phyloP scores from a whole-genome alignment of 2,113 vertebrate genomes.

The Tapirus terrestris region DNA sequence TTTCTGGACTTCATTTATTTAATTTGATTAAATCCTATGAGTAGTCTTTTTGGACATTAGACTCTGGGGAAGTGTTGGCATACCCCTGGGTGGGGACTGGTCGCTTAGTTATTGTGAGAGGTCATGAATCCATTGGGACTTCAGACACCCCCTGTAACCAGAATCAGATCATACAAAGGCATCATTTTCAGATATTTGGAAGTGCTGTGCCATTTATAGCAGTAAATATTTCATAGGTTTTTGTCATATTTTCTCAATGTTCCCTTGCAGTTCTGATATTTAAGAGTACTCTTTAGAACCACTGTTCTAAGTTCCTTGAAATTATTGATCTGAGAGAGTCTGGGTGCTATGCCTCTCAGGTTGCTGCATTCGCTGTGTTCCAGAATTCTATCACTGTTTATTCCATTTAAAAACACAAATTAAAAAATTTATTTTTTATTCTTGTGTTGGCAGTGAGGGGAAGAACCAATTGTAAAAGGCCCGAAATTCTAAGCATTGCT shows the following conservation, averaged over 20 bases:
- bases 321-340: neutral
- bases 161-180: fast-evolving
- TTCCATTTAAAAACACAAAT: neutral
- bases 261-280: neutral
- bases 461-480: neutral
- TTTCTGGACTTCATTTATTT: neutral
- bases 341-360: neutral
- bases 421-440: neutral
- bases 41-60: neutral
- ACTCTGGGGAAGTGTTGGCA: neutral
- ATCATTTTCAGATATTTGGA: neutral
- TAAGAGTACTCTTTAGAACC: neutral
- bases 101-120: neutral
- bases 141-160: neutral
- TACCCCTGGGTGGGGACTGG: neutral
- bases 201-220: neutral
- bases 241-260: neutral
- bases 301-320: neutral
- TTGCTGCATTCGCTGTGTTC: neutral
- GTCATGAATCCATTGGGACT: neutral
- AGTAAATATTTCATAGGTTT: neutral
- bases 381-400: neutral
- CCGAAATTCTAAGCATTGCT: neutral
- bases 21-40: neutral
- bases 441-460: neutral